Conservation (phyloP, 2,888 invertebrate species). For the Lithophane socia region DNA sequence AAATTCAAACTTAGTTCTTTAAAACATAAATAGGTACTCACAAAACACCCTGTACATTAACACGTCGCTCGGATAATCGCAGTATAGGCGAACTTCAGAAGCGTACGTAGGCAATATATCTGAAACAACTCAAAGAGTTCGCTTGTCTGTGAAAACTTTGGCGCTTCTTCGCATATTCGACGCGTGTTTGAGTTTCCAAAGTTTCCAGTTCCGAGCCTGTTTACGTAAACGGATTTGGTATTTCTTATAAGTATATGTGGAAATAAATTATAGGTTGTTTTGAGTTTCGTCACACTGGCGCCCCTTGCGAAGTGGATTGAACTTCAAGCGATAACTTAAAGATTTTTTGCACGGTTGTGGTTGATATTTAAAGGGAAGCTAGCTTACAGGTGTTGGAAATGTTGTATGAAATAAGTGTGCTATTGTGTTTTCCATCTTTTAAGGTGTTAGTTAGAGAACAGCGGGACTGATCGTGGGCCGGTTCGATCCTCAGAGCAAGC, state of each 20-base stretch:
- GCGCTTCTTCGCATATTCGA: slow-evolving; percentile 57
- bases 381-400: background rate
- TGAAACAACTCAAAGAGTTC: slow-evolving; percentile 58
- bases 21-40: background rate
- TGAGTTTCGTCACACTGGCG: slow-evolving; percentile 25
- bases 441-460: background rate
- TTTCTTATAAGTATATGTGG: slow-evolving; percentile 41
- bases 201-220: slow-evolving; percentile 50
- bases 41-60: slow-evolving; percentile 49
- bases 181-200: slow-evolving; percentile 58
- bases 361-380: background rate
- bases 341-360: background rate
- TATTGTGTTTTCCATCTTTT: background rate
- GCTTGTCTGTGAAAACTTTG: slow-evolving; percentile 53
- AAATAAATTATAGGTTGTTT: slow-evolving; percentile 42
- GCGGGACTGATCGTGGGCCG: background rate
- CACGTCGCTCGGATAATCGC: slow-evolving; percentile 57
- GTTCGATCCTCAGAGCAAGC: background rate
- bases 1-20: background rate
- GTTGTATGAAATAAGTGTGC: background rate
- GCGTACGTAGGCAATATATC: slow-evolving; percentile 46
- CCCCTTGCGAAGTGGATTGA: slow-evolving; percentile 1
- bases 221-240: slow-evolving; percentile 64
- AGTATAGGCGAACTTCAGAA: slow-evolving; percentile 44
- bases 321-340: slow-evolving; percentile 12